Percentiles rank a stretch among this genome's conserved stretches.
These are phyloP conservation scores for Ylistrum balloti DNA, from an alignment of 1,140 invertebrate genomes.

Conservation along the genomic window DNA sequence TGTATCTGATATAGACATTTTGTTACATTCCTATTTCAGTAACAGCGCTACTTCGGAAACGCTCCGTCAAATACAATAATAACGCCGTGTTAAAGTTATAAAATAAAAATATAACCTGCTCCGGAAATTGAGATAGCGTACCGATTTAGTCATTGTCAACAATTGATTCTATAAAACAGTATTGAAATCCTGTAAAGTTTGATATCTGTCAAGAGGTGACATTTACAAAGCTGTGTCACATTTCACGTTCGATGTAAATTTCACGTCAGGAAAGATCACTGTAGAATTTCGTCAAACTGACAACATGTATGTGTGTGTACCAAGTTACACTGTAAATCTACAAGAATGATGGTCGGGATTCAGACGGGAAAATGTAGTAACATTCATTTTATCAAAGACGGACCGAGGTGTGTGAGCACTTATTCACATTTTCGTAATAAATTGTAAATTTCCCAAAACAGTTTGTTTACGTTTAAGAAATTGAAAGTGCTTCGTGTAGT, in stretches of 20 bases:
- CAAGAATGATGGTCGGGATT: too few species aligned
- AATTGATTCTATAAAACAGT: neutral
- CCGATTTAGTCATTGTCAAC: neutral
- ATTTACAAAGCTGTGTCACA: neutral
- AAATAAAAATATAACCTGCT: neutral
- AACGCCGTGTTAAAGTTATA: neutral
- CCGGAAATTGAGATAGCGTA: neutral
- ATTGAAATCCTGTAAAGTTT: constrained; percentile 16
- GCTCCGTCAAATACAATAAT: neutral
- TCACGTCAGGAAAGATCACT: neutral
- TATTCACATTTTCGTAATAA: too few species aligned
- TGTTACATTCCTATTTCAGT: neutral
- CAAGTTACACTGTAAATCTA: too few species aligned
- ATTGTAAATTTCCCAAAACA: too few species aligned
- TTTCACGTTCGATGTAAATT: neutral
- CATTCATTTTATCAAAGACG: too few species aligned
- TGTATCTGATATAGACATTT: neutral
- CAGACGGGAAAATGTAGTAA: too few species aligned
- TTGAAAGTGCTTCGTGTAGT: too few species aligned
- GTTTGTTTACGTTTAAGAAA: too few species aligned
- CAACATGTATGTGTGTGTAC: too few species aligned
- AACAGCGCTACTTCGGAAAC: neutral
- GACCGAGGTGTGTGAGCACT: too few species aligned
- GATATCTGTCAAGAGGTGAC: neutral
- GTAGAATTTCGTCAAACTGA: too few species aligned